Evolutionary conservation across 2,888 invertebrate genomes (phyloP).

Genomic region (Thymelicus acteon): DNA sequence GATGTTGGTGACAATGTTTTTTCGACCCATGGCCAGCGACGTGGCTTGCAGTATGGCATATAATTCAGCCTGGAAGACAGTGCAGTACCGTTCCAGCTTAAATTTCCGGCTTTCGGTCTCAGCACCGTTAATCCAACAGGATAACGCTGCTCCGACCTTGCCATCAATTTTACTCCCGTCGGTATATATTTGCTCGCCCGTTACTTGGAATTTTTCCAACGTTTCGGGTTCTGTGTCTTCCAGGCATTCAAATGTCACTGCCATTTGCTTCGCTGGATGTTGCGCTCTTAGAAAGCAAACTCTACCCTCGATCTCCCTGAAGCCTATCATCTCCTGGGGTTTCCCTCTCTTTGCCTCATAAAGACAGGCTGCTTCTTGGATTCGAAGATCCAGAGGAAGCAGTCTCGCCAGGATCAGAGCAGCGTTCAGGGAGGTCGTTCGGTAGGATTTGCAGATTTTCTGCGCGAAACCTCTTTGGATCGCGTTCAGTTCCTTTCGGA

Average conservation of each 20-base stretch:
- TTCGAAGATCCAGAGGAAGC: background rate
- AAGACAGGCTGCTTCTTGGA: background rate
- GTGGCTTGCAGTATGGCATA: background rate
- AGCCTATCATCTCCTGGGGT: background rate
- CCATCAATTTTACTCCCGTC: conserved; percentile 14
- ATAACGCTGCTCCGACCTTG: conserved; percentile 1
- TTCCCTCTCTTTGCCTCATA: background rate
- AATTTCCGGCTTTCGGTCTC: background rate
- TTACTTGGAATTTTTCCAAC: background rate
- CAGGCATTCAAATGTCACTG: background rate
- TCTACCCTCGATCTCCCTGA: background rate
- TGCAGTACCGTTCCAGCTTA: background rate
- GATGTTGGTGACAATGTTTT: background rate
- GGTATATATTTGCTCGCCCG: background rate
- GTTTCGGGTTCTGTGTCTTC: background rate
- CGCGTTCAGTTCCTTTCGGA: background rate
- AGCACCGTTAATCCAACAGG: conserved; percentile 3
- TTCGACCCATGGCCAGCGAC: background rate
- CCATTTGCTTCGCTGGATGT: background rate
- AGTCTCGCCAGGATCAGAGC: background rate
- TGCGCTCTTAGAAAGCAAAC: background rate
- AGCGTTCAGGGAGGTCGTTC: background rate
- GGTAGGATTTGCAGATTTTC: background rate
- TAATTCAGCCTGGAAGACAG: conserved; percentile 11
- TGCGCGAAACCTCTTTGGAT: background rate